Evolutionary conservation across 2,113 vertebrate genomes (phyloP).

Genomic region (Colossoma macropomum): DNA sequence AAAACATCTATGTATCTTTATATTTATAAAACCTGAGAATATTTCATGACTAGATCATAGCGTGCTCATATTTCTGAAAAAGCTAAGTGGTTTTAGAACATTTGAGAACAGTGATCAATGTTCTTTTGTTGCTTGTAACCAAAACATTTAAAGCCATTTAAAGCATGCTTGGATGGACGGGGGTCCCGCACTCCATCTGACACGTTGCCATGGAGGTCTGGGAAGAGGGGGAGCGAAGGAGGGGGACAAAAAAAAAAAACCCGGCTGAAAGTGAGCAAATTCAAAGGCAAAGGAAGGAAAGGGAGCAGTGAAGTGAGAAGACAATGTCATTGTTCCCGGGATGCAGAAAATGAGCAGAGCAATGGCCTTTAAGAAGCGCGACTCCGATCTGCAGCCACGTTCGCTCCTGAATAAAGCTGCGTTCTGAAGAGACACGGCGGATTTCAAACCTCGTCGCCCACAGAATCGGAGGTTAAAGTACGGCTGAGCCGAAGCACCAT

Average conservation of each 20-base stretch:
- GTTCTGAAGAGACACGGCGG: not conserved
- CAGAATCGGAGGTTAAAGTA: not conserved
- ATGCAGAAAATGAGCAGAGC: constrained; percentile 65
- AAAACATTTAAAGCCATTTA: constrained; percentile 34
- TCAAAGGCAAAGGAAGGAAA: constrained; percentile 79
- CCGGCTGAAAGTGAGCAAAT: constrained; percentile 79
- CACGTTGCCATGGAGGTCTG: constrained; percentile 47
- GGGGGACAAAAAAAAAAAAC: constrained; percentile 58
- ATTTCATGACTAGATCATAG: not conserved
- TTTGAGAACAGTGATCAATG: not conserved
- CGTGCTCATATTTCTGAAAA: too few species aligned
- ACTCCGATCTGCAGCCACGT: not conserved
- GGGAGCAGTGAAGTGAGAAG: constrained; percentile 75
- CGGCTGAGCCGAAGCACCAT: not conserved
- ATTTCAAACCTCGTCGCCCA: not conserved
- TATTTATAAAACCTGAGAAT: too few species aligned
- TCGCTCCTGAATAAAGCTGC: constrained; percentile 22
- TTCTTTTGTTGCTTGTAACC: constrained; percentile 24
- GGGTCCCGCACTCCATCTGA: constrained; percentile 50
- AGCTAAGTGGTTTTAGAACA: not conserved
- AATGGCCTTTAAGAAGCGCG: constrained; percentile 28
- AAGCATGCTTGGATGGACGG: constrained; percentile 32
- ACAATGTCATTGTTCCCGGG: constrained; percentile 70
- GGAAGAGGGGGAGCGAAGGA: constrained; percentile 40
- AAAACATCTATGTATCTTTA: too few species aligned